phyloP scores from a whole-genome alignment of 2,888 invertebrate genomes.

The Pandemis heparana region DNA sequence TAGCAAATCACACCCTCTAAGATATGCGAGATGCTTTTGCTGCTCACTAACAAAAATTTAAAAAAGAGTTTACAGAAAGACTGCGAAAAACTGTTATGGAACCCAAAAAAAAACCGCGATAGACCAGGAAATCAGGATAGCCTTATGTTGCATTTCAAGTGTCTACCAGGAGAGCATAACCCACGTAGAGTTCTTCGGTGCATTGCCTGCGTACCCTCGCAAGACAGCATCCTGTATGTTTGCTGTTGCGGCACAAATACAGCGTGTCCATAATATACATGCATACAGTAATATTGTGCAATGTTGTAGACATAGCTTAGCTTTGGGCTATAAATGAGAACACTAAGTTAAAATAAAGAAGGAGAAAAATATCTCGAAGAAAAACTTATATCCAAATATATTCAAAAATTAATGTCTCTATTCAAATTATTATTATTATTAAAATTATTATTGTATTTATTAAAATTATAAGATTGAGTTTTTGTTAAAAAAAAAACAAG shows the following conservation, averaged over 20 bases:
- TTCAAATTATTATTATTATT: too few relatives aligned
- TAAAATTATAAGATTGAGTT: too few relatives aligned
- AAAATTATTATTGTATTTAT: too few relatives aligned
- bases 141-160: conserved; percentile 13
- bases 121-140: background rate
- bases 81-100: too few relatives aligned
- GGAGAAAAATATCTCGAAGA: background rate
- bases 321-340: background rate
- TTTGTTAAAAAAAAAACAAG: too few relatives aligned
- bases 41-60: too few relatives aligned
- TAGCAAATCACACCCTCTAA: too few relatives aligned
- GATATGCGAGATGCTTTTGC: too few relatives aligned
- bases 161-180: conserved; percentile 31
- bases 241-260: conserved; percentile 37
- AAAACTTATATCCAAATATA: too few relatives aligned
- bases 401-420: too few relatives aligned
- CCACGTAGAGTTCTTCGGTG: background rate
- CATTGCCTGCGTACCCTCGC: conserved; percentile 44
- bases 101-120: too few relatives aligned
- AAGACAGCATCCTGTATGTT: conserved; percentile 52
- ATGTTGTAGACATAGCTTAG: conserved; percentile 10
- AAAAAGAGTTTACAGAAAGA: too few relatives aligned
- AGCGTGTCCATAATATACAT: conserved; percentile 23
- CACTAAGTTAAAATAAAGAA: background rate
- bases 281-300: background rate